phyloP scores from a whole-genome alignment of 2,113 vertebrate species.

The Anhinga anhinga region DNA sequence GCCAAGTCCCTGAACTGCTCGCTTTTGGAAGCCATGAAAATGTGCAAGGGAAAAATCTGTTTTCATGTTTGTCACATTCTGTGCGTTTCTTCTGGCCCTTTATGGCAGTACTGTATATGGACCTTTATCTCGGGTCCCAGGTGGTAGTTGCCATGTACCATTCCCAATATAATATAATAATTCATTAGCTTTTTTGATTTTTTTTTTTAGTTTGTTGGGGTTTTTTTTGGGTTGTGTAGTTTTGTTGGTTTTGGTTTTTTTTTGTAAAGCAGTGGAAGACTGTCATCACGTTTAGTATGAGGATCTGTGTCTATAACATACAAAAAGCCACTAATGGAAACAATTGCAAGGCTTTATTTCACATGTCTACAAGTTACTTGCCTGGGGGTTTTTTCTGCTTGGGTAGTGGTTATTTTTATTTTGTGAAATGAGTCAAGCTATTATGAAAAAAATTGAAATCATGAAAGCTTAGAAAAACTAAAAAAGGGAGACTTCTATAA shows the following conservation, averaged over 20 bases:
- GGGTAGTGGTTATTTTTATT: neutral
- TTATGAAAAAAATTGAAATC: neutral
- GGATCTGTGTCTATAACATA: neutral
- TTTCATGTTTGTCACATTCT: neutral
- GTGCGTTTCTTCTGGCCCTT: neutral
- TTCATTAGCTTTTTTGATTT: neutral
- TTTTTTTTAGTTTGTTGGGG: too few species aligned
- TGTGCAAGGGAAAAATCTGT: neutral
- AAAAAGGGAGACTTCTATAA: neutral
- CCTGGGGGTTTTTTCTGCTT: neutral
- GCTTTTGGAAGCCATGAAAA: neutral
- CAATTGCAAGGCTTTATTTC: neutral
- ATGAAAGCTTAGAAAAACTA: neutral
- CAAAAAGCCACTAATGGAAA: neutral
- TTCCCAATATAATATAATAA: neutral
- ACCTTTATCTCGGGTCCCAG: neutral
- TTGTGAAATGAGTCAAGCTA: neutral
- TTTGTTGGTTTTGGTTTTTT: too few species aligned
- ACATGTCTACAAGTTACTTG: neutral
- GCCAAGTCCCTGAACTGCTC: neutral
- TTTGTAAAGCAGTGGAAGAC: neutral
- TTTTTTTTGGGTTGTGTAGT: neutral
- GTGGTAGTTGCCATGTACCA: too few species aligned
- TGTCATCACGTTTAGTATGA: neutral
- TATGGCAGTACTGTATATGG: neutral